phyloP scores from a whole-genome alignment of 2,888 invertebrate species.

The Drosophila borborema region DNA sequence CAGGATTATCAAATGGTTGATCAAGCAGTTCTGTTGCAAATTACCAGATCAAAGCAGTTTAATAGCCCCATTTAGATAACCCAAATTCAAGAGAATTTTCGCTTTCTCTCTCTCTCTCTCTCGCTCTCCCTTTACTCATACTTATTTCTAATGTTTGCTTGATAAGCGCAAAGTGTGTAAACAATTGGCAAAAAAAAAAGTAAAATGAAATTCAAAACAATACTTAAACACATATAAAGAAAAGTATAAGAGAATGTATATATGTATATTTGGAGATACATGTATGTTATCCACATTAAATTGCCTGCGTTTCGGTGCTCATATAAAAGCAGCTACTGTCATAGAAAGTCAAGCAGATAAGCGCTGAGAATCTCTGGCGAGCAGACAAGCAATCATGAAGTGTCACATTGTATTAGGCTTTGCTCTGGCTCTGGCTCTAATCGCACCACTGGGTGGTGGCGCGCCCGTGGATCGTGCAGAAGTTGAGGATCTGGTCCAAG shows the following conservation, averaged over 20 bases:
- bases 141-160: conserved; percentile 6
- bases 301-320: background rate
- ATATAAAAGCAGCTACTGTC: conserved; percentile 44
- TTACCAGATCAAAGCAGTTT: conserved; percentile 31
- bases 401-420: conserved; percentile 42
- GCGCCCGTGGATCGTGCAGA: background rate
- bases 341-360: conserved; percentile 12
- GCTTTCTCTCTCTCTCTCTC: background rate
- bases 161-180: conserved; percentile 38
- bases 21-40: background rate
- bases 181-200: conserved; percentile 48
- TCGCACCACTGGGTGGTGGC: conserved; percentile 28
- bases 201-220: conserved; percentile 38
- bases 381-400: conserved; percentile 42
- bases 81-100: conserved; percentile 28
- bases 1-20: background rate
- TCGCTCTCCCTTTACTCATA: too few relatives aligned
- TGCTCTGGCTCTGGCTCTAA: conserved; percentile 41
- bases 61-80: conserved; percentile 40
- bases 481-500: conserved; percentile 3
- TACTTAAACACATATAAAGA: background rate
- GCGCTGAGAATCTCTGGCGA: background rate
- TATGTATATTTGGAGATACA: background rate
- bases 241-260: background rate
- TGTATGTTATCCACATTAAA: background rate